Evolutionary conservation across 2,113 vertebrate genomes (phyloP), one percentile per base, ranked within the genome.

Genomic region (Zosterops pallidus): DNA sequence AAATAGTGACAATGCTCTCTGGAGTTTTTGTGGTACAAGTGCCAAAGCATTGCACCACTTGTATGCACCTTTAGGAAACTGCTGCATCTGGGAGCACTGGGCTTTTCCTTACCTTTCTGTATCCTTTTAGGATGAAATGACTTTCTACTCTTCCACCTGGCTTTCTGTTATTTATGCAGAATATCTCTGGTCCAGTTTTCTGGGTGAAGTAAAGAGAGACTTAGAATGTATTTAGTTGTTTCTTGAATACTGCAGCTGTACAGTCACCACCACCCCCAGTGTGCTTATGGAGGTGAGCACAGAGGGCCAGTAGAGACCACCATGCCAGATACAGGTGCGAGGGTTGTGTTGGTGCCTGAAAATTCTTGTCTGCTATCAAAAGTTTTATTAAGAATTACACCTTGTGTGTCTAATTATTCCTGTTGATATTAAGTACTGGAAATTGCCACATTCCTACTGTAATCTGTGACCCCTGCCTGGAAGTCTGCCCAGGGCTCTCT

Each of bases 371-470:
- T 67, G 5, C 11, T 47, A 35, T 7, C 8, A 31, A 4, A 4
- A 2, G 6, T 4, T 8, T 67, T 62, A 28, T 46, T 49, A 35
- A 55, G 19, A 67, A 22, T 55, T 28, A 4, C 3, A 23, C 28
- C 2, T 75, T 25, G 20, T 82, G 28, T 24, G 39, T 22, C 17
- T 2, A 12, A 9, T 41, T 77, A 22, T 3, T 69, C 21, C 12
- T 71, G 33, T 42, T 94, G 55, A 9, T 71, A 9, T 23, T 50
- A n/a, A 52, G 44, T 23, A 59, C 13, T 52, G 33, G 44, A 19
- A 56, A 76, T 9, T 37, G 53, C 12, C 1, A 1, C 3, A 3
- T 11, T 55, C 13, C 31, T 71, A 0, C 41, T 56, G 52, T 25
- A 12, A 75, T 21, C 39, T 90, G 65, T 75, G 67, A 42, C 23